Base-by-base conservation (phyloP, 1,140 invertebrate genomes). In the Drosophila grimshawi region DNA sequence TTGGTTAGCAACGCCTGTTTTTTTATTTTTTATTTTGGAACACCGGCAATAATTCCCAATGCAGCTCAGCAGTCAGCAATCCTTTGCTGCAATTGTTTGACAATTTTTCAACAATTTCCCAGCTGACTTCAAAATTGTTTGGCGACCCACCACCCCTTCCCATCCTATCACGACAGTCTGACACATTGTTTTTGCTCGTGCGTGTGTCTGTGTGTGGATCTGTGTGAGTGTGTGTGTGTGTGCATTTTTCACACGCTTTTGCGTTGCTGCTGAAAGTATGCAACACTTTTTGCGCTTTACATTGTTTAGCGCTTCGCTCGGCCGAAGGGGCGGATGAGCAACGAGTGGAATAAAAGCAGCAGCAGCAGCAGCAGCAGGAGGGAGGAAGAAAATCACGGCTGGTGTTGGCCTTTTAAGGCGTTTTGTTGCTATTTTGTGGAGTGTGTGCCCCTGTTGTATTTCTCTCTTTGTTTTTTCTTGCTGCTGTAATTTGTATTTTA, bases 31-130 rank as follows among this genome's bases (percentile, higher is more conserved):
- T 48, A 29, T 46, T 48, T 46, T 19, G 27, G n/a, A 35, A 39
- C 39, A 19, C 10, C 10, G 35, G 33, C 56, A 59, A 1, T 19
- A 56, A 61, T 43, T 60, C 48, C 19, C 59, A 37, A 39, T 67
- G 61, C 67, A 63, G 49, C 11, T 43, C 37, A 37, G 10, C 52
- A 55, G 19, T 19, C 5, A 19, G 39, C 45, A 52, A 35, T 11
- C 32, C 8, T 37, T 45, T 29, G 77, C 60, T 52, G 83, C 83
- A 88, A 86, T 86, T 86, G 83, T 88, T 86, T 86, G 83, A 86
- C 83, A 86, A 86, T 86, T 86, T 86, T 86, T 86, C 83, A 88
- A 82, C 83, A 74, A 82, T 86, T 88, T 80, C 78, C 75, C 83
- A 78, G 56, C 63, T 65, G 83, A 82, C 65, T 65, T 72, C 75